These are phyloP conservation scores for Urocynchramus pylzowi DNA, from an alignment of 2,113 vertebrate genomes.

Conservation along the genomic window DNA sequence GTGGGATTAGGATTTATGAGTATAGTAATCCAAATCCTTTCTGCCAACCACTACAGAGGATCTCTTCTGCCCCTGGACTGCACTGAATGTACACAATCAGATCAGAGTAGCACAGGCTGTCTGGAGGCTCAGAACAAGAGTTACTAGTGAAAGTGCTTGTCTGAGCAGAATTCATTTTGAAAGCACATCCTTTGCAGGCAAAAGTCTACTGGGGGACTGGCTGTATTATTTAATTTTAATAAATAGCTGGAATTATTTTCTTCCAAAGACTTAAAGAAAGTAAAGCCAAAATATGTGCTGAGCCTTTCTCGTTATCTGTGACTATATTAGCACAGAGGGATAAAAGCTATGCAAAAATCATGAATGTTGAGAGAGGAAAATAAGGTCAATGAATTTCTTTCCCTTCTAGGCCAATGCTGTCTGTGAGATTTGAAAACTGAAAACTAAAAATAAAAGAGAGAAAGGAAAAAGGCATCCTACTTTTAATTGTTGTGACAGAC, in stretches of 20 bases:
- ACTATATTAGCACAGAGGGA: not conserved
- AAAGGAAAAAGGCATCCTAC: not conserved
- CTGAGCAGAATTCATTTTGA: not conserved
- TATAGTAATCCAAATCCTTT: conserved; percentile 36
- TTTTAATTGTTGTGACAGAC: not conserved
- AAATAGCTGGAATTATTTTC: not conserved
- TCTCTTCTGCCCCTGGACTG: conserved; percentile 14
- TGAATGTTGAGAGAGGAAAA: not conserved
- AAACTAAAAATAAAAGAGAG: not conserved
- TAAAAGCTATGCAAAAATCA: not conserved
- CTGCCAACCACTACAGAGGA: conserved; percentile 34
- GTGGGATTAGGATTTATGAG: conserved; percentile 13
- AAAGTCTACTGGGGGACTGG: not conserved
- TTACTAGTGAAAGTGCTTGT: not conserved
- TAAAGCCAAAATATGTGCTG: not conserved
- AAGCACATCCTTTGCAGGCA: not conserved
- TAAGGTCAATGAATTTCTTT: not conserved
- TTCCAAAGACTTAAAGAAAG: not conserved
- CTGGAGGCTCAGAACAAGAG: not conserved
- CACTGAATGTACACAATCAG: not conserved
- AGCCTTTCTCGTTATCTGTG: not conserved
- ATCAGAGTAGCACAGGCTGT: not conserved
- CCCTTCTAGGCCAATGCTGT: not conserved
- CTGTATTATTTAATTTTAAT: not conserved
- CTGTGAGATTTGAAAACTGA: not conserved